These are phyloP conservation scores for Ornithoptera priamus DNA, from an alignment of 2,888 invertebrate genomes.

Conservation along the genomic window DNA sequence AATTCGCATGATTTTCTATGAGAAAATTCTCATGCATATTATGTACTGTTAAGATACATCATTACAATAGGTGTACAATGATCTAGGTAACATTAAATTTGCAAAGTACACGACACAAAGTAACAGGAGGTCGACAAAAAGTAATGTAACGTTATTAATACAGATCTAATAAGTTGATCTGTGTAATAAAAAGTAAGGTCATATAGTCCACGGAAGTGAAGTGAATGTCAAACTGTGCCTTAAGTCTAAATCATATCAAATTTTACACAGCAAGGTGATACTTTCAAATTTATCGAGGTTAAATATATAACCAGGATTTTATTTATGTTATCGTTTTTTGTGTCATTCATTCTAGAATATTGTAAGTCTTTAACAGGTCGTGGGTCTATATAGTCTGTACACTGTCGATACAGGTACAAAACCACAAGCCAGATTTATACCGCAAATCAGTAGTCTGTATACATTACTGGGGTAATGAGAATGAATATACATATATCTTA, in stretches of 20 bases:
- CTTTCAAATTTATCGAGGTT: slow-evolving; percentile 17
- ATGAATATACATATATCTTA: too few relatives aligned
- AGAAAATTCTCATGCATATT: background rate
- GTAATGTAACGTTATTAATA: background rate
- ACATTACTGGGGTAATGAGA: too few relatives aligned
- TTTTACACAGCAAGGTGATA: slow-evolving; percentile 16
- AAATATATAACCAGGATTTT: background rate
- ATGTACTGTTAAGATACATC: background rate
- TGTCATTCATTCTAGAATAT: too few relatives aligned
- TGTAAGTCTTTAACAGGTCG: too few relatives aligned
- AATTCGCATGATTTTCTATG: background rate
- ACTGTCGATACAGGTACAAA: too few relatives aligned
- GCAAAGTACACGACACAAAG: too few relatives aligned
- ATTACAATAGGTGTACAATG: background rate
- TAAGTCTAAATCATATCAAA: slow-evolving; percentile 13
- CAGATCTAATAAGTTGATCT: background rate
- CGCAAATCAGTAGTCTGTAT: too few relatives aligned
- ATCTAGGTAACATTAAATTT: too few relatives aligned
- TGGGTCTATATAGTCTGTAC: too few relatives aligned
- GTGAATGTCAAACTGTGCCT: slow-evolving; percentile 5
- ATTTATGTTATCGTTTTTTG: background rate
- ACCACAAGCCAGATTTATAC: too few relatives aligned
- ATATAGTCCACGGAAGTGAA: slow-evolving; percentile 14
- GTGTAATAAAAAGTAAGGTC: slow-evolving; percentile 11
- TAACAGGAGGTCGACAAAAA: background rate